These are phyloP conservation scores for Bembecia ichneumoniformis DNA, from an alignment of 2,888 invertebrate genomes.

Conservation along the genomic window DNA sequence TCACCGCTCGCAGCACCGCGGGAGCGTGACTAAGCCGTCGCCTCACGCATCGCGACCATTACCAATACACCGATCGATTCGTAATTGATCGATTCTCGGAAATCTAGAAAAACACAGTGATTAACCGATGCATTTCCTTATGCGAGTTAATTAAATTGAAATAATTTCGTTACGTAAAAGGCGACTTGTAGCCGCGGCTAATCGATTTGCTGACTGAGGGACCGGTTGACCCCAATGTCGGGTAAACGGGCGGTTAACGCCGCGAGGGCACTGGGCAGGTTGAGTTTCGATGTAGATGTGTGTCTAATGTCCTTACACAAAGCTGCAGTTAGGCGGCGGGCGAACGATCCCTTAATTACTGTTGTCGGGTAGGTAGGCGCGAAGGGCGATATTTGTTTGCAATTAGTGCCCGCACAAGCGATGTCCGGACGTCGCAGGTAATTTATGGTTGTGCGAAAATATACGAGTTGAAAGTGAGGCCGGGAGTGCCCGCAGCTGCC, in stretches of 20 bases:
- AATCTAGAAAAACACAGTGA: slow-evolving; percentile 1
- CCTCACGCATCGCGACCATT: slow-evolving; percentile 6
- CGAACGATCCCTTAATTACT: slow-evolving; percentile 38
- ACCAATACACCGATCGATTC: background rate
- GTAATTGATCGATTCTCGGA: slow-evolving; percentile 5
- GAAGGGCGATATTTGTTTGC: slow-evolving; percentile 56
- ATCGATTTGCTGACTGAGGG: slow-evolving; percentile 15
- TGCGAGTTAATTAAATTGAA: background rate
- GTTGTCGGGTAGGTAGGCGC: slow-evolving; percentile 32
- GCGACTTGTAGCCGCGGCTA: slow-evolving; percentile 3
- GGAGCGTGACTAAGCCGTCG: slow-evolving; percentile 21
- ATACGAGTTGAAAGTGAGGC: slow-evolving; percentile 9
- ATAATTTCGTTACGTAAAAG: slow-evolving; percentile 3
- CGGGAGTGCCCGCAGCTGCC: slow-evolving; percentile 28
- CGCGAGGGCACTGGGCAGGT: slow-evolving; percentile 20
- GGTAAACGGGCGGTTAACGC: slow-evolving; percentile 28
- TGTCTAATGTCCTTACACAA: slow-evolving; percentile 31
- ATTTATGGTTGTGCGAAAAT: slow-evolving; percentile 44
- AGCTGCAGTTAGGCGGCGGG: slow-evolving; percentile 30
- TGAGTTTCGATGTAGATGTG: slow-evolving; percentile 17
- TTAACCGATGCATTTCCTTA: background rate
- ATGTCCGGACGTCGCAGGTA: slow-evolving; percentile 37
- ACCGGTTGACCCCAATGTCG: slow-evolving; percentile 19
- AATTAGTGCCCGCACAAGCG: slow-evolving; percentile 49
- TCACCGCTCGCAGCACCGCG: slow-evolving; percentile 14